Base-by-base conservation (phyloP, 2,797 vertebrate species). In the Sparidentex hasta region DNA sequence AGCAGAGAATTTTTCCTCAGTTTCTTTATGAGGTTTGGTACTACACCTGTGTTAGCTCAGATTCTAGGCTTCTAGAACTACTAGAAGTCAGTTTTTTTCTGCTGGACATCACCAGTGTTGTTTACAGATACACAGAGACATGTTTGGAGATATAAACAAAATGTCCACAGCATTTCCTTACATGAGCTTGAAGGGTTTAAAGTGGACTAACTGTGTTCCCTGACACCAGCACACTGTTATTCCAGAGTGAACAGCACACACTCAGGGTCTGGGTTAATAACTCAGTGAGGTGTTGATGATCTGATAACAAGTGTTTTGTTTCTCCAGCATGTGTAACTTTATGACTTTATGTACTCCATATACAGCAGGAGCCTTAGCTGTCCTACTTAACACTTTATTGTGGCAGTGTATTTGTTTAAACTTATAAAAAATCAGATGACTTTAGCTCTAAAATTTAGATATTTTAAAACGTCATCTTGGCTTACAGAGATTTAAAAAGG, bases 21-120 rank as follows among this genome's bases (percentile, higher is more conserved):
- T 79, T 87, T 86, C 54, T 21, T 0, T 23, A 11, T 57, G 63
- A 21, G 55, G 69, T 11, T 52, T 56, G 77, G 44, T 47, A 38
- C 65, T 7, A 2, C 27, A 38, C 50, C 70, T 72, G 74, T 41
- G 43, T 29, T 59, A 18, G 61, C 27, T 33, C 6, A 27, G 58
- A 66, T 43, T 64, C 5, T 0, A 50, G 4, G 18, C 23, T 50
- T 29, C 18, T 20, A n/a, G 0, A 23, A 1, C 13, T 5, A 9
- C 4, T 16, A 21, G 16, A 7, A 38, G 16, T 68, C 18, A 9
- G 57, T 73, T 51, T 47, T 61, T 61, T 47, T 1, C 27, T 59
- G 33, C 33, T 55, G 47, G 5, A 1, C 27, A 4, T 44, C 4
- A 12, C 27, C 55, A 2, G 2, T 12, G 25, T 3, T 20, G 21